phyloP scores from a whole-genome alignment of 37 sponge, comb jelly and placozoan species.

The Amphimedon queenslandica region DNA sequence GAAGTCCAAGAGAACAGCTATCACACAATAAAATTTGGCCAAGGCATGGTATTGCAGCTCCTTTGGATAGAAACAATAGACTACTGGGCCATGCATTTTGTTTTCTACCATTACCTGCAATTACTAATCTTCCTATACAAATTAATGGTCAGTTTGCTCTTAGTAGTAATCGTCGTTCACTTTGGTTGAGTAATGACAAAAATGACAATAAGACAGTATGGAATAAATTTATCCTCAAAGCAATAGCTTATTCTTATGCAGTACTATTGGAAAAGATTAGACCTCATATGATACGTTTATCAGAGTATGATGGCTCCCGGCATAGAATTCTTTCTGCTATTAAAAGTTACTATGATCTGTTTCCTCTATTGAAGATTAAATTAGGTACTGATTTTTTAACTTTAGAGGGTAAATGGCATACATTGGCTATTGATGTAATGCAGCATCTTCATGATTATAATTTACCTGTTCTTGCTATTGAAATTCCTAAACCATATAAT shows the following conservation, averaged over 20 bases:
- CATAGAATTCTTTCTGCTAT: background rate
- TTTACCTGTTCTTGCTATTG: background rate
- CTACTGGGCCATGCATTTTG: conserved; percentile 29
- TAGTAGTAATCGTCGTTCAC: conserved; percentile 14
- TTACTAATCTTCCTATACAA: conserved; percentile 31
- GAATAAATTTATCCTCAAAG: conserved; percentile 37
- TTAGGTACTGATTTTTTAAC: background rate
- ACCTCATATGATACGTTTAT: background rate
- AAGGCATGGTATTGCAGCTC: conserved; percentile 61
- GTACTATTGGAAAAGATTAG: conserved; percentile 7
- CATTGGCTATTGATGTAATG: background rate
- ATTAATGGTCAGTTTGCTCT: conserved; percentile 57
- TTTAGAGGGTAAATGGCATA: background rate
- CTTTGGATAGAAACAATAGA: background rate
- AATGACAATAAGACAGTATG: conserved; percentile 22
- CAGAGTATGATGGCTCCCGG: background rate
- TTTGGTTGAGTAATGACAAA: conserved; percentile 21
- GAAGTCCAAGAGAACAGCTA: conserved; percentile 8
- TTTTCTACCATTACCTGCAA: conserved; percentile 57
- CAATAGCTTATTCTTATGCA: conserved; percentile 54
- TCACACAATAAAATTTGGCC: conserved; percentile 28
- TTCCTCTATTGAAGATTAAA: conserved; percentile 7
- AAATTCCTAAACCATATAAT: background rate
- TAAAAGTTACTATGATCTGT: conserved; percentile 7
- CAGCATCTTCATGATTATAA: background rate